Conservation (phyloP, 1,140 invertebrate species). For the Manduca sexta region DNA sequence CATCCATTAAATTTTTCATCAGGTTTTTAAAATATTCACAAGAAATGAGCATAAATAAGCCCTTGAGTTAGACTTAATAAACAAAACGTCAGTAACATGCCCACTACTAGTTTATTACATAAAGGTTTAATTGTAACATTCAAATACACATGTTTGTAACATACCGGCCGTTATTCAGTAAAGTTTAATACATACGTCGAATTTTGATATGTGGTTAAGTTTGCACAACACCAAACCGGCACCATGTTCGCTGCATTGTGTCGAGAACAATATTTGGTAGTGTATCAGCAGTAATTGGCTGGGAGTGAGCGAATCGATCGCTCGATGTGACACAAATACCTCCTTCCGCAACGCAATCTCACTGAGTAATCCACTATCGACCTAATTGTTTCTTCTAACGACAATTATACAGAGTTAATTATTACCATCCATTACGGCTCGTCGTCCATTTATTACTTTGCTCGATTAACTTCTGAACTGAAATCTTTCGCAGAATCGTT, state of each 20-base stretch:
- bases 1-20: too few species aligned
- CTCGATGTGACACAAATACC: conserved; percentile 60
- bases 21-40: too few species aligned
- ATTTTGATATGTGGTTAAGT: too few species aligned
- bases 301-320: conserved; percentile 57
- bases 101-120: too few species aligned
- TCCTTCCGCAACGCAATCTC: conserved; percentile 53
- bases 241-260: conserved; percentile 13
- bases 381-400: conserved; percentile 65
- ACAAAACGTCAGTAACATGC: too few species aligned
- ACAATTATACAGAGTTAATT: conserved; percentile 47
- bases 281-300: conserved; percentile 58
- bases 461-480: conserved; percentile 13
- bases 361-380: conserved; percentile 57
- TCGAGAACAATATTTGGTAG: conserved; percentile 55
- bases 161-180: too few species aligned
- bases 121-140: too few species aligned
- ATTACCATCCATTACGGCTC: conserved; percentile 42
- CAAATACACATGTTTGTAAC: too few species aligned
- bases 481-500: too few species aligned
- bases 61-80: too few species aligned
- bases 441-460: conserved; percentile 33
- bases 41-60: too few species aligned
- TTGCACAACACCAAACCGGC: too few species aligned
- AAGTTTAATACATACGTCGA: background rate